Percentiles rank a stretch among this genome's conserved stretches.
Evolutionary conservation across 2,888 invertebrate species (phyloP).

Genomic region (Ennomos quercinarius): DNA sequence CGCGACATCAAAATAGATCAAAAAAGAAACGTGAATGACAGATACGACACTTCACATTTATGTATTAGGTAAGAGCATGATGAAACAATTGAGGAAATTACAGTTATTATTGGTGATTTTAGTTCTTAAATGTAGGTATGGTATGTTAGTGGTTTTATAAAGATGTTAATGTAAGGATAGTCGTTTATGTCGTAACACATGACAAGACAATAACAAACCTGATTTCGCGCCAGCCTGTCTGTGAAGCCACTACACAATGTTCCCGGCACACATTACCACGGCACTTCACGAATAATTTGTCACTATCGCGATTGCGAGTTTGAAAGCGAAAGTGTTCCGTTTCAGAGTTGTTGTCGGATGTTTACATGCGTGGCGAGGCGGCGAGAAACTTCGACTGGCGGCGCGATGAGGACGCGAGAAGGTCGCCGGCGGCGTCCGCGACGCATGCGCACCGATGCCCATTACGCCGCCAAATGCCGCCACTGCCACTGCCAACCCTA

Average conservation of each 20-base stretch:
- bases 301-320: conserved; percentile 43
- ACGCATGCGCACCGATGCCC: conserved; percentile 73
- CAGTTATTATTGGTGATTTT: too few species aligned
- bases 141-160: not conserved
- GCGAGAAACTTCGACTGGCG: conserved; percentile 70
- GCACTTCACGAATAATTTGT: conserved; percentile 50
- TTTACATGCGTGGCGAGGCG: conserved; percentile 76
- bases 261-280: conserved; percentile 53
- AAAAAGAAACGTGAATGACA: conserved; percentile 5
- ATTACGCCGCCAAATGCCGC: conserved; percentile 53
- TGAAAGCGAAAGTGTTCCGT: conserved; percentile 64
- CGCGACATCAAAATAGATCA: conserved; percentile 35
- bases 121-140: not conserved
- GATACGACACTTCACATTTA: not conserved
- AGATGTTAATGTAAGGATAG: not conserved
- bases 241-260: conserved; percentile 45
- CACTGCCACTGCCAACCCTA: conserved; percentile 54
- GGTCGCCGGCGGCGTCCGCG: conserved; percentile 62
- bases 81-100: too few species aligned
- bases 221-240: conserved; percentile 40
- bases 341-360: conserved; percentile 47
- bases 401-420: conserved; percentile 74
- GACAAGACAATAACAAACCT: conserved; percentile 51
- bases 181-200: conserved; percentile 5
- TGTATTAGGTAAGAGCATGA: not conserved